Conservation (phyloP, 2,888 invertebrate genomes). For the Drosophila mercatorum region DNA sequence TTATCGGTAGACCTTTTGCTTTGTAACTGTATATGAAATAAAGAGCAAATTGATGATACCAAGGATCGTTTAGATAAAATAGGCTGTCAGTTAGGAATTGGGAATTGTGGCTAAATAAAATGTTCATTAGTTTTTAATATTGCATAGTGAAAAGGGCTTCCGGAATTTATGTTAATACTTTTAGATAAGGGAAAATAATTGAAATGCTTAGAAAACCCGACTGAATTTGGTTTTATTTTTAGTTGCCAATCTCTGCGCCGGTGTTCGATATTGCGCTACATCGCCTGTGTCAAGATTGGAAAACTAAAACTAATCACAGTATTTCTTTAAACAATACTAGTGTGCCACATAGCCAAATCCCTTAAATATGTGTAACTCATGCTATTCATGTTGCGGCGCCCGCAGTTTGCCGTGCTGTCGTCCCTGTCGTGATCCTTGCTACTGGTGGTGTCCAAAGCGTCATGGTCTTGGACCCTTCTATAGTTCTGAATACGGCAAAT, state of each 20-base stretch:
- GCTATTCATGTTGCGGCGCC: slow-evolving; percentile 30
- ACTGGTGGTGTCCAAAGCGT: not conserved
- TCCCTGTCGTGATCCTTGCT: slow-evolving; percentile 15
- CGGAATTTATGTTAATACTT: not conserved
- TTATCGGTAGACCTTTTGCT: not conserved
- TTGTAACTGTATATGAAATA: slow-evolving; percentile 10
- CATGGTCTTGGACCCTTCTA: not conserved
- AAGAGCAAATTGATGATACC: not conserved
- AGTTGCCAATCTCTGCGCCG: not conserved
- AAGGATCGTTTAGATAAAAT: not conserved
- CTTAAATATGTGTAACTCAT: slow-evolving; percentile 40
- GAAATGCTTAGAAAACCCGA: not conserved
- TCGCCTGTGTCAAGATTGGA: not conserved
- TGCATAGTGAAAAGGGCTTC: too few species aligned
- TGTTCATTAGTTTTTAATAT: not conserved
- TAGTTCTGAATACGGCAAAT: not conserved
- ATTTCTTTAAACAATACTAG: not conserved
- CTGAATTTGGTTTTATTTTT: not conserved
- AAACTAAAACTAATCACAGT: not conserved
- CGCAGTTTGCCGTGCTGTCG: slow-evolving; percentile 21
- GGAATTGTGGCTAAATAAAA: not conserved
- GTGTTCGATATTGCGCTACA: not conserved
- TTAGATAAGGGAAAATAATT: not conserved
- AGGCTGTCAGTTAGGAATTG: not conserved
- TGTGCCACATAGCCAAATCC: too few species aligned